A percentile compares a stretch with the other conserved stretches of the same genome.
Evolutionary conservation across 1,140 invertebrate species (phyloP).

Genomic region (Caerostris darwini): DNA sequence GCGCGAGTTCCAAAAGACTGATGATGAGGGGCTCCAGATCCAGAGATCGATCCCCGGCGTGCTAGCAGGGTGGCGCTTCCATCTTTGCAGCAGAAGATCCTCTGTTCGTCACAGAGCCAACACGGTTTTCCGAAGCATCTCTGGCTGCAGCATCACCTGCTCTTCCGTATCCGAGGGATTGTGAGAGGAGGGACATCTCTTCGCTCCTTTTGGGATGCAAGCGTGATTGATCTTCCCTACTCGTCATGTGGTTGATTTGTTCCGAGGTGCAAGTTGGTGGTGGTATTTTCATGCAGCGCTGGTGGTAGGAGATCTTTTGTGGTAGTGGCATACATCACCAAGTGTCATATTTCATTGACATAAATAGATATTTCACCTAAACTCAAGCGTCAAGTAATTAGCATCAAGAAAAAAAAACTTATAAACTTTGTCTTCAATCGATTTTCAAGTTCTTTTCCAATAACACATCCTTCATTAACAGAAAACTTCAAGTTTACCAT

Average conservation of each 20-base stretch:
- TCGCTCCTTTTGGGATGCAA: neutral
- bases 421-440: too few relatives aligned
- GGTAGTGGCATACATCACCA: too few relatives aligned
- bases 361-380: too few relatives aligned
- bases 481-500: too few relatives aligned
- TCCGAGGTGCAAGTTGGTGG: too few relatives aligned
- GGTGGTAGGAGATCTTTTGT: too few relatives aligned
- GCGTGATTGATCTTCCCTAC: conserved; percentile 16
- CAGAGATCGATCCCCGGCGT: conserved; percentile 48
- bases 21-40: conserved; percentile 6
- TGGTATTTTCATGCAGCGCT: too few relatives aligned
- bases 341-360: too few relatives aligned
- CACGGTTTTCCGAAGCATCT: neutral
- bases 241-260: neutral
- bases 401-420: too few relatives aligned
- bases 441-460: too few relatives aligned
- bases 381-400: too few relatives aligned
- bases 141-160: conserved; percentile 53
- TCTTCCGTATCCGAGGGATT: conserved; percentile 48
- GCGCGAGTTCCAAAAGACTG: conserved; percentile 65
- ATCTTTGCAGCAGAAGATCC: neutral
- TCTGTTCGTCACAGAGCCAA: conserved; percentile 70
- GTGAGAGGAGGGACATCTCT: conserved; percentile 42
- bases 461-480: too few relatives aligned
- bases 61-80: conserved; percentile 53